Evolutionary conservation across 2,113 vertebrate species (phyloP).

Genomic region (Ophiodon elongatus): DNA sequence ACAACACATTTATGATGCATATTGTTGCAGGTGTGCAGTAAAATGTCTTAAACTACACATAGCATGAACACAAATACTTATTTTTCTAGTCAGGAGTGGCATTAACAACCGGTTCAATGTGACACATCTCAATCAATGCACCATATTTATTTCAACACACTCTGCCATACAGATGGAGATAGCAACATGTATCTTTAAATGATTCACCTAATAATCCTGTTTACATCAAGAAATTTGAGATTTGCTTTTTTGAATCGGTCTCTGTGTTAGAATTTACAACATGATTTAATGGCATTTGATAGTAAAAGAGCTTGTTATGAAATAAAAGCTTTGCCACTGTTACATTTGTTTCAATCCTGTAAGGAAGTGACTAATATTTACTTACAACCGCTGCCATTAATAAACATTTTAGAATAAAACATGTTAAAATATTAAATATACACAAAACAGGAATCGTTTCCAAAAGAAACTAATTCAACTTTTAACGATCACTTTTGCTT

Average conservation of each 20-base stretch:
- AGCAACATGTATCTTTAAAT: background rate
- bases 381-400: background rate
- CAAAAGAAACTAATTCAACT: background rate
- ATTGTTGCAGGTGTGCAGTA: background rate
- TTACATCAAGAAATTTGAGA: background rate
- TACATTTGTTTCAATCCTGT: background rate
- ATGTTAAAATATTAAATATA: background rate
- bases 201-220: background rate
- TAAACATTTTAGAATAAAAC: background rate
- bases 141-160: background rate
- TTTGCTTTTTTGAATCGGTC: background rate
- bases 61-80: background rate
- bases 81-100: too few species aligned
- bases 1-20: background rate
- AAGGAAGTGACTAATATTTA: background rate
- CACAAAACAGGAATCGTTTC: background rate
- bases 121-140: background rate
- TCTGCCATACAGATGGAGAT: background rate
- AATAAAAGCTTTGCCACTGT: background rate
- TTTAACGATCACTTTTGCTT: background rate
- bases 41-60: background rate
- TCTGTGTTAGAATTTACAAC: background rate
- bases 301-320: too few species aligned
- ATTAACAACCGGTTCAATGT: background rate
- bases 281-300: background rate